Conservation (phyloP, 2,888 invertebrate species). For the Tanytarsus gracilentus region DNA sequence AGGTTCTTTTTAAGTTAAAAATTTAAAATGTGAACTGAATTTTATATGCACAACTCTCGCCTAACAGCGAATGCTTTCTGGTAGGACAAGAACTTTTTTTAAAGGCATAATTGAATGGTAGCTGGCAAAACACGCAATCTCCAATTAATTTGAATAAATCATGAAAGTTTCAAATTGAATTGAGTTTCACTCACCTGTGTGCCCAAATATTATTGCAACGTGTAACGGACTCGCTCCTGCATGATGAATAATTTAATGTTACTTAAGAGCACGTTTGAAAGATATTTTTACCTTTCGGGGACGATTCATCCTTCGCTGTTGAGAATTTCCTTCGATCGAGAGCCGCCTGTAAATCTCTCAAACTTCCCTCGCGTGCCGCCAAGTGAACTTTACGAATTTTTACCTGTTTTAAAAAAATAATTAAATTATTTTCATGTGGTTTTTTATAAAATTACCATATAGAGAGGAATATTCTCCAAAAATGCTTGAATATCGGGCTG, state of each 20-base stretch:
- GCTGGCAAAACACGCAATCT: too few species aligned
- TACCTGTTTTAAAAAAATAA: constrained; percentile 47
- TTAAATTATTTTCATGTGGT: neutral
- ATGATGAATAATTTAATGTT: neutral
- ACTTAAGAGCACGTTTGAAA: neutral
- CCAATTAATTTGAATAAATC: neutral
- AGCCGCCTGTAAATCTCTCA: constrained; percentile 74
- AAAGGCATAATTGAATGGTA: too few species aligned
- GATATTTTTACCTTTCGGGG: constrained; percentile 56
- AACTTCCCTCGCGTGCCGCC: constrained; percentile 74
- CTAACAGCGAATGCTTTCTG: neutral
- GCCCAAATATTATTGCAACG: constrained; percentile 75
- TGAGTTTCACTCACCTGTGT: constrained; percentile 52
- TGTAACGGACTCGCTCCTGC: constrained; percentile 66
- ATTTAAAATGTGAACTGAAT: neutral
- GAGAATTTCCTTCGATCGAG: constrained; percentile 85
- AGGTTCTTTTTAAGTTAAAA: neutral
- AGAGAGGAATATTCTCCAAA: constrained; percentile 75
- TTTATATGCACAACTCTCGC: neutral
- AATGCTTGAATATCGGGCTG: constrained; percentile 78
- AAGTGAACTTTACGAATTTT: constrained; percentile 84
- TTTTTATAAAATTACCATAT: constrained; percentile 56
- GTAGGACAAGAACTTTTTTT: neutral
- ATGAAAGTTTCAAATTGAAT: neutral
- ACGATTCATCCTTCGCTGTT: constrained; percentile 72